Evolutionary conservation across 2,113 vertebrate species (phyloP), one percentile per base, ranked within the genome.

Genomic region (Podiceps cristatus): DNA sequence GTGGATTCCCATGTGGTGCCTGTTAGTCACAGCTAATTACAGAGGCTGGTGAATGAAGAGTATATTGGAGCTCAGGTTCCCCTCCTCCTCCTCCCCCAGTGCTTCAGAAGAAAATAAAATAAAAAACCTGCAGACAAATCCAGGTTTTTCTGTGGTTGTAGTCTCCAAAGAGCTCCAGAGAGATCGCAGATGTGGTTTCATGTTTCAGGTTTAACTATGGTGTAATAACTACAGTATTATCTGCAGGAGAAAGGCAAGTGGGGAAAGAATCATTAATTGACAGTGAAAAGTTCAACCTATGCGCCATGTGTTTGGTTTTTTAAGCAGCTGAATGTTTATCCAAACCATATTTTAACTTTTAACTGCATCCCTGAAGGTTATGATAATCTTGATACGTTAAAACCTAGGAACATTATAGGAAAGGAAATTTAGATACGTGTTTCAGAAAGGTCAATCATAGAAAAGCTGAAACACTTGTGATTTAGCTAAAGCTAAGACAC

Each of bases 21-120:
- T 95, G 83, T 98, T 97, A 97, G 97, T 98, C 97, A 98, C 97
- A 98, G 97, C 96, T 98, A 97, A 98, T 98, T 98, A 97, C 86
- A 68, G 96, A 96, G 91, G 85, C 68, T 96, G 94, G 95, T 83
- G 49, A 64, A 93, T 66, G 95, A 96, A 69, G 64, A 88, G 66
- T 96, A 79, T 85, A 91, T 89, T 93, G 96, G 94, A 90, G 80
- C 88, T 96, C 49, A 73, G 88, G 71, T 95, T 94, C 86, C 52
- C 60, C 84, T 95, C 59, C 80, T 90, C 45, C 18, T 85, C 47
- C 9, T 90, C 86, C 90, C 76, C 67, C 49, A 63, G 71, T 40
- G 92, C 90, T 97, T 86, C 86, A 95, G 93, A 96, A 92, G 68
- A 94, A 94, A 95, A 92, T 91, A 94, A 94, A 94, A 94, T 95